Evolutionary conservation across 2,797 vertebrate species (phyloP).

Genomic region (Falco peregrinus): DNA sequence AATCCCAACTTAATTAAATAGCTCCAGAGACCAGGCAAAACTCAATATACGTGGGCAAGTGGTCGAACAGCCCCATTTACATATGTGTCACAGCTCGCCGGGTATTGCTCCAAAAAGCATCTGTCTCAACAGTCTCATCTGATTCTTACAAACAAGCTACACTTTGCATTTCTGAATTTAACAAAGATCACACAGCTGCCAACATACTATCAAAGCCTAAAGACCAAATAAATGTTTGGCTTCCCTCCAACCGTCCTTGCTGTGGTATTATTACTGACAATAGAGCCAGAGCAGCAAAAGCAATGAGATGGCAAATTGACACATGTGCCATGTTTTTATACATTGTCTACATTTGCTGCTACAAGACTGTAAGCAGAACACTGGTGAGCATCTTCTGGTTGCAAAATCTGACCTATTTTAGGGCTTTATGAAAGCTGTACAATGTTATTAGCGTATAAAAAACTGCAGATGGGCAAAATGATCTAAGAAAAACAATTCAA

Average conservation of each 20-base stretch:
- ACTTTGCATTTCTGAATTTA: conserved; percentile 66
- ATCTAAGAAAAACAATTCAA: conserved; percentile 32
- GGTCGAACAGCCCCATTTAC: conserved; percentile 22
- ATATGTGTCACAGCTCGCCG: conserved; percentile 29
- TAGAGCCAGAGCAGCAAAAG: conserved; percentile 64
- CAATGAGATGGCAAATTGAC: conserved; percentile 66
- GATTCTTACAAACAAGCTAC: conserved; percentile 65
- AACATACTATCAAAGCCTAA: conserved; percentile 64
- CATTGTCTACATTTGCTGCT: conserved; percentile 48
- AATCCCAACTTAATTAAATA: conserved; percentile 70
- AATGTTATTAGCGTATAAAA: neutral
- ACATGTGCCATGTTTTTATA: conserved; percentile 61
- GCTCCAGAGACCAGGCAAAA: conserved; percentile 46
- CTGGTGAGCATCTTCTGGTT: conserved; percentile 38
- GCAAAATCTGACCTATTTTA: conserved; percentile 44
- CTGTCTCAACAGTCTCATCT: conserved; percentile 60
- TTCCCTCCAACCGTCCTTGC: conserved; percentile 54
- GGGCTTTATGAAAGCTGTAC: neutral
- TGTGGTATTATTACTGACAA: conserved; percentile 68
- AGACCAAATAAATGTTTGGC: conserved; percentile 70
- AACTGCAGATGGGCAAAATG: conserved; percentile 11
- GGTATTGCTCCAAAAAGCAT: conserved; percentile 36
- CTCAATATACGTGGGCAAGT: conserved; percentile 18
- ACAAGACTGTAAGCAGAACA: conserved; percentile 48
- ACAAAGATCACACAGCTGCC: conserved; percentile 74